These are phyloP conservation scores for Oceanites oceanicus DNA, from an alignment of 2,113 vertebrate species.

Conservation along the genomic window DNA sequence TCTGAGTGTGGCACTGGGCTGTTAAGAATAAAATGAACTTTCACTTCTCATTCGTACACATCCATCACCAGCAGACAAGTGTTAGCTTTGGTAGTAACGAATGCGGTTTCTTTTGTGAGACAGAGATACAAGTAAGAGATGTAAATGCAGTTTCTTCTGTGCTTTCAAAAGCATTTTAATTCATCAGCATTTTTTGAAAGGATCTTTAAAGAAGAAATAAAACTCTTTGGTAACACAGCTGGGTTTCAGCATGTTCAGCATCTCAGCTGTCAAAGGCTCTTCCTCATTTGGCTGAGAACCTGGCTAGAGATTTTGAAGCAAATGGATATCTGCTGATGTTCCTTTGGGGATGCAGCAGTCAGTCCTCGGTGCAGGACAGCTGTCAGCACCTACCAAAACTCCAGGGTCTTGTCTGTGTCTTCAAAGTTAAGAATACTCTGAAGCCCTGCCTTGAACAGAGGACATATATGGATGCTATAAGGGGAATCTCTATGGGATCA, in stretches of 20 bases:
- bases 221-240: neutral
- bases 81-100: neutral
- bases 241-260: neutral
- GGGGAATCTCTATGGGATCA: neutral
- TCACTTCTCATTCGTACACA: neutral
- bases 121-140: neutral
- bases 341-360: neutral
- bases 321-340: neutral
- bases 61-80: conserved; percentile 24
- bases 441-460: neutral
- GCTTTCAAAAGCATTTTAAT: neutral
- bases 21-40: conserved; percentile 2
- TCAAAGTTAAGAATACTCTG: neutral
- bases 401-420: neutral
- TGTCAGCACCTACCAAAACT: neutral
- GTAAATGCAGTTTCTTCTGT: neutral
- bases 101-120: neutral
- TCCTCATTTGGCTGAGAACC: neutral
- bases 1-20: conserved; percentile 1
- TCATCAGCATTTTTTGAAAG: neutral
- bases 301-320: neutral
- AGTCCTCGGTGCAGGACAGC: neutral
- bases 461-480: neutral
- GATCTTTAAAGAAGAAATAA: neutral
- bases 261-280: neutral